Evolutionary conservation across 2,797 vertebrate genomes (phyloP), one percentile per base, ranked within the genome.

Genomic region (Cuculus canorus): DNA sequence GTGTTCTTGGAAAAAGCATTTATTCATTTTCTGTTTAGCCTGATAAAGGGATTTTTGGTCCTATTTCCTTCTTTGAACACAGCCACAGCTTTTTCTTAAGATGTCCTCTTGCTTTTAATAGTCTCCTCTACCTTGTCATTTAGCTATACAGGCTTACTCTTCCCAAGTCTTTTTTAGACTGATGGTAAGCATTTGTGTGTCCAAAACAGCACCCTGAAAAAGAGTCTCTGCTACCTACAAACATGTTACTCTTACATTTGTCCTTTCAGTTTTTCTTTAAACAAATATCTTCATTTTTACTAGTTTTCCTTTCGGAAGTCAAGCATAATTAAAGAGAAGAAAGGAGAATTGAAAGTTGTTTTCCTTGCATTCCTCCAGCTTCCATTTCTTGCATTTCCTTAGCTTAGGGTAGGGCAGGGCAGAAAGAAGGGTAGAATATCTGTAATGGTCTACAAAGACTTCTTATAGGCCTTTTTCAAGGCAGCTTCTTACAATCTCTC

Each of bases 161-260:
- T 75, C 87, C 59, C 43, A 69, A 47, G 19, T n/a, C 1, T 0
- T 45, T 93, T 93, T 86, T 48, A 86, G 66, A 76, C 50, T 50
- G 25, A 71, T 3, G 32, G 69, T 57, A 86, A 53, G 27, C 8
- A 47, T 66, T 63, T 77, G 15, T 45, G n/a, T 27, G 35, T 73
- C 23, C 82, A 70, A 82, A 95, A 65, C 9, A 75, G 43, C 22
- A 88, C 25, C 82, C 56, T 82, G 70, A 91, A 95, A 94, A 72
- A 95, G 37, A 12, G 17, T 11, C 66, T 75, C 57, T 45, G 71
- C 63, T 70, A 82, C 43, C 52, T 84, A 76, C 30, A 59, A 82
- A 66, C 14, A 43, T 8, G 10, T 56, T 45, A 63, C 24, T 54
- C 50, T 68, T 76, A 33, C 25, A 84, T 37, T 8, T 76, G 47